Percentiles rank a stretch among this genome's conserved stretches.
phyloP scores from a whole-genome alignment of 2,113 vertebrate species.

The Ptyas mucosa region DNA sequence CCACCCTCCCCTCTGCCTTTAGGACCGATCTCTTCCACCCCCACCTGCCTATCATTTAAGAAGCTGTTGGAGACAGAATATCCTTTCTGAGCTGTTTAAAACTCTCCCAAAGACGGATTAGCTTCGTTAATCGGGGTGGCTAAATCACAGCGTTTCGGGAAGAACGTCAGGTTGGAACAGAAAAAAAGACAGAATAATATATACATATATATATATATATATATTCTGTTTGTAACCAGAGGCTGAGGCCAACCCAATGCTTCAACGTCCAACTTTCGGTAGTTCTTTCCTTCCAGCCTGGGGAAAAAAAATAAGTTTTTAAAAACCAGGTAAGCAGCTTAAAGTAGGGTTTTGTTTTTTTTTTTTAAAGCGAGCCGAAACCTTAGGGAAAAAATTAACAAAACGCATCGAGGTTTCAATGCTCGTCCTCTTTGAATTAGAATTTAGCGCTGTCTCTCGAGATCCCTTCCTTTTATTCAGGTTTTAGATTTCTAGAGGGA shows the following conservation, averaged over 20 bases:
- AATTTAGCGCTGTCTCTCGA: no score
- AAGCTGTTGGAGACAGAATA: neutral
- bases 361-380: no score
- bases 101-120: neutral
- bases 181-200: neutral
- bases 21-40: fast-evolving
- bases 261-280: fast-evolving
- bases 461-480: no score
- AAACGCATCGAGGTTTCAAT: no score
- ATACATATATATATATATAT: no score
- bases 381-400: no score
- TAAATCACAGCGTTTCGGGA: neutral
- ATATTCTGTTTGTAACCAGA: no score
- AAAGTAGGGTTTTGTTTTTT: no score
- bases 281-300: no score
- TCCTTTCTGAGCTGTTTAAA: conserved; percentile 8
- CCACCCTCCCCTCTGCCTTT: neutral
- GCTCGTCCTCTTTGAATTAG: no score
- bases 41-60: neutral
- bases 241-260: fast-evolving
- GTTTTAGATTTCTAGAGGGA: no score
- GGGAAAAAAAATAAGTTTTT: neutral
- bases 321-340: neutral
- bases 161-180: neutral
- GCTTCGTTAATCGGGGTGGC: neutral